Evolutionary conservation across 2,888 invertebrate genomes (phyloP).

Genomic region (Rhagophthalmus giganteus): DNA sequence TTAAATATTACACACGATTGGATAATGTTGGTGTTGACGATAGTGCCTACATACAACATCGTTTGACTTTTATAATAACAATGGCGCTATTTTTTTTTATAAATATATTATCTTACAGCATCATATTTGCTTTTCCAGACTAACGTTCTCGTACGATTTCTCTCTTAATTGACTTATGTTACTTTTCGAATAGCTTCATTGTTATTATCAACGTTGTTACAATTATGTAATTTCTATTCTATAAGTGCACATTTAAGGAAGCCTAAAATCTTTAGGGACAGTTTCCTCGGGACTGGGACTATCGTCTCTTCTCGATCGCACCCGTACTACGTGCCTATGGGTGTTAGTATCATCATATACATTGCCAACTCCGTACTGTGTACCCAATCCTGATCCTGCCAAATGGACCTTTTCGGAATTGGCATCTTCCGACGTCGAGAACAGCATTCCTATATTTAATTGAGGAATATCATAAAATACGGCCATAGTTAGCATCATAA

Average conservation of each 20-base stretch:
- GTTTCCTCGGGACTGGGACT: conserved; percentile 73
- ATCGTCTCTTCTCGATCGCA: conserved; percentile 64
- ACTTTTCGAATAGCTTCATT: too few species aligned
- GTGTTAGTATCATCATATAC: conserved; percentile 58
- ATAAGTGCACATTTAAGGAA: conserved; percentile 27
- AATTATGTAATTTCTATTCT: too few species aligned
- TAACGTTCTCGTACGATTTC: too few species aligned
- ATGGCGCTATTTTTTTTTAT: too few species aligned
- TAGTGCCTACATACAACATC: too few species aligned
- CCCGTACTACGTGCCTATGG: conserved; percentile 65
- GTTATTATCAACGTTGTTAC: too few species aligned
- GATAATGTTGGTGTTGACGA: too few species aligned
- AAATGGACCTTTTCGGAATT: conserved; percentile 72
- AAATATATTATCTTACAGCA: too few species aligned
- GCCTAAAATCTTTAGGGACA: conserved; percentile 53
- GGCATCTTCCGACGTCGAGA: conserved; percentile 52
- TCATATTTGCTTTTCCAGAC: too few species aligned
- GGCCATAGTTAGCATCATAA: conserved; percentile 81
- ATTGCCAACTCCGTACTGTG: conserved; percentile 55
- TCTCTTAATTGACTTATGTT: too few species aligned
- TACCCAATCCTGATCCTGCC: conserved; percentile 58
- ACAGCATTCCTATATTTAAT: conserved; percentile 78
- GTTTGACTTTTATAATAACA: too few species aligned
- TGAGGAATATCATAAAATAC: conserved; percentile 90
- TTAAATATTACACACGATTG: too few species aligned